Conservation (phyloP, 2,113 vertebrate species). For the Scopus umbretta region DNA sequence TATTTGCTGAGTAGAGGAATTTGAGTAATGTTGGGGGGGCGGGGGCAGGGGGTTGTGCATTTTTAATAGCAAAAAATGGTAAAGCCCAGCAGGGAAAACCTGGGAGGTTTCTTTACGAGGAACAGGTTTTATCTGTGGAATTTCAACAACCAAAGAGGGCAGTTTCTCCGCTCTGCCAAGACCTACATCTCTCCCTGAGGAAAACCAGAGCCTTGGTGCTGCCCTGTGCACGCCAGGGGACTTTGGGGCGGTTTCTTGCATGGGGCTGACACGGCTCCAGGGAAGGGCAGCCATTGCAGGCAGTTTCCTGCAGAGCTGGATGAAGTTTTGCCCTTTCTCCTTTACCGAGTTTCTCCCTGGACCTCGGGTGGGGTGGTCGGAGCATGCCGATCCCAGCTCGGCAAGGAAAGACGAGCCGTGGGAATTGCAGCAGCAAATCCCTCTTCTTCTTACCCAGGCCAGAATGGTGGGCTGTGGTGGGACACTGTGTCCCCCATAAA, state of each 20-base stretch:
- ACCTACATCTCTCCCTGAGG: not conserved
- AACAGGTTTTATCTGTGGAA: not conserved
- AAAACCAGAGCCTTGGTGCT: not conserved
- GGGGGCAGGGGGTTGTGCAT: not conserved
- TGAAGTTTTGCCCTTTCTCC: not conserved
- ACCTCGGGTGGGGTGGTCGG: not conserved
- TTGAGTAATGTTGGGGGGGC: not conserved
- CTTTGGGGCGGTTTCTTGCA: not conserved
- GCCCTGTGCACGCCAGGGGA: accelerated
- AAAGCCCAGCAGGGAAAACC: not conserved
- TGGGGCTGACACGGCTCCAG: accelerated
- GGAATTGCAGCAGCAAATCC: not conserved
- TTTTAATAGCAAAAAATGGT: not conserved
- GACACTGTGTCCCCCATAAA: not conserved
- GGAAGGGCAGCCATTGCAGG: not conserved
- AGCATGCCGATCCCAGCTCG: accelerated
- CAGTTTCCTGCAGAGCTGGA: not conserved
- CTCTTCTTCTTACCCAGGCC: not conserved
- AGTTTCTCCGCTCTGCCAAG: not conserved
- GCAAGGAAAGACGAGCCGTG: not conserved
- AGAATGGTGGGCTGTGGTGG: not conserved
- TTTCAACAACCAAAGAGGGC: not conserved
- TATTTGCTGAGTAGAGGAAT: not conserved
- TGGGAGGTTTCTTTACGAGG: not conserved
- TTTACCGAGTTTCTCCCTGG: not conserved